These are phyloP conservation scores for Alcedo quadribrachys DNA, from an alignment of 2,797 vertebrate genomes.

Conservation along the genomic window DNA sequence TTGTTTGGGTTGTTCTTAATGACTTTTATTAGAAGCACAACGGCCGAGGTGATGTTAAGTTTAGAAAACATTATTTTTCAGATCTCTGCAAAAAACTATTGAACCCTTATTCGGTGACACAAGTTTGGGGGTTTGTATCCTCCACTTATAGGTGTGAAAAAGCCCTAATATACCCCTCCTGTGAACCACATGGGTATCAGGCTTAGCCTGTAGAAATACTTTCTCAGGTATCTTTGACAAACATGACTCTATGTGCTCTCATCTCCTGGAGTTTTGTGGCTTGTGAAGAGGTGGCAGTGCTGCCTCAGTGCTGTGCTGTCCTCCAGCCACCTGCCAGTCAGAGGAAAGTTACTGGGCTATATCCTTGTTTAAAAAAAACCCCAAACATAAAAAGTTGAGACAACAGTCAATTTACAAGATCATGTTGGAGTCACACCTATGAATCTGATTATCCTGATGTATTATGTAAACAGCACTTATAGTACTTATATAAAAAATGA, in stretches of 20 bases:
- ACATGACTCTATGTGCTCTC: background rate
- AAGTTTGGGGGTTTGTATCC: background rate
- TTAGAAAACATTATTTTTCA: background rate
- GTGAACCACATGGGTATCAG: background rate
- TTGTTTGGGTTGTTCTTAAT: background rate
- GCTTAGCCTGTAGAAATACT: background rate
- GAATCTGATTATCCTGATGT: background rate
- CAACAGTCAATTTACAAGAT: background rate
- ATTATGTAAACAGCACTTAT: slow-evolving; percentile 17
- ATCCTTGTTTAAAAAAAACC: background rate
- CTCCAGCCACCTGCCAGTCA: background rate
- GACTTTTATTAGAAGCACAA: background rate
- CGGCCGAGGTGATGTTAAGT: background rate
- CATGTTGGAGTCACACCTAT: background rate
- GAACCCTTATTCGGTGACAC: background rate
- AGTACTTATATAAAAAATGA: background rate
- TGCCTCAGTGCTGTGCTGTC: background rate
- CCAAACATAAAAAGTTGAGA: background rate
- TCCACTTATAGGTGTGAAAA: background rate
- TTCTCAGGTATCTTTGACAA: background rate
- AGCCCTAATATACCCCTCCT: rapidly evolving
- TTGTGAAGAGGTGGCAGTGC: background rate
- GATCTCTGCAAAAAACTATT: background rate
- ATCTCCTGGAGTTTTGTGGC: background rate
- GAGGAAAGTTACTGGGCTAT: background rate